Percentiles rank a stretch among this genome's conserved stretches.
Evolutionary conservation across 2,113 vertebrate species (phyloP).

Genomic region (Pogonocichla stellata): DNA sequence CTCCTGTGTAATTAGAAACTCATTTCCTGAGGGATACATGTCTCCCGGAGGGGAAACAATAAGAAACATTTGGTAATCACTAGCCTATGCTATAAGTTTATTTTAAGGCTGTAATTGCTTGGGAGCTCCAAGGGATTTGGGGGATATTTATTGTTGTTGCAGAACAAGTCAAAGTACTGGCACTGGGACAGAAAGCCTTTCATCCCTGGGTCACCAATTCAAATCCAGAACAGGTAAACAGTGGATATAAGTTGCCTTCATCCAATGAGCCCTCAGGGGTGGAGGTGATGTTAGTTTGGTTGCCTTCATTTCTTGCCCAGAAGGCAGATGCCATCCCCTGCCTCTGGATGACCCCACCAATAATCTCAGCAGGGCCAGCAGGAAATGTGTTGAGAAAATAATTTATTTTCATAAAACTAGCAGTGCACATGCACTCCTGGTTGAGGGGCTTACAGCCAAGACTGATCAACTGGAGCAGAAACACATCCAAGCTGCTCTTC

Average conservation of each 20-base stretch:
- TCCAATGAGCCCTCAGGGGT: background rate
- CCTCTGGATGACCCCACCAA: background rate
- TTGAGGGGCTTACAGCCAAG: background rate
- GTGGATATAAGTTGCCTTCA: background rate
- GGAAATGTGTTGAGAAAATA: background rate
- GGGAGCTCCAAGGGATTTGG: constrained; percentile 25
- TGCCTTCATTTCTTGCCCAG: background rate
- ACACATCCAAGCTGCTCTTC: background rate
- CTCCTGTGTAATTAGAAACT: constrained; percentile 53
- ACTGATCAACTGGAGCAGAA: background rate
- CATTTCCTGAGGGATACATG: constrained; percentile 62
- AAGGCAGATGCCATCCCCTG: background rate
- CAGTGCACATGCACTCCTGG: background rate
- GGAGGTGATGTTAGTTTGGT: background rate
- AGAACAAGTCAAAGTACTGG: background rate
- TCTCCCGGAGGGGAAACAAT: constrained; percentile 52
- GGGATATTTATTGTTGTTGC: constrained; percentile 55
- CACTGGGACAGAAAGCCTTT: constrained; percentile 14
- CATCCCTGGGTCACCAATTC: background rate
- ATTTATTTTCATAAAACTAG: background rate
- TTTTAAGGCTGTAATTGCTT: constrained; percentile 55
- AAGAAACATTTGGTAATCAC: constrained; percentile 44
- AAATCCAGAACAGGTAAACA: background rate
- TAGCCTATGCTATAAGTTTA: constrained; percentile 47
- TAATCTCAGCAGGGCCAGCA: background rate